These are phyloP conservation scores for Formicarius rufipectus DNA, from an alignment of 2,113 vertebrate genomes.

Conservation along the genomic window DNA sequence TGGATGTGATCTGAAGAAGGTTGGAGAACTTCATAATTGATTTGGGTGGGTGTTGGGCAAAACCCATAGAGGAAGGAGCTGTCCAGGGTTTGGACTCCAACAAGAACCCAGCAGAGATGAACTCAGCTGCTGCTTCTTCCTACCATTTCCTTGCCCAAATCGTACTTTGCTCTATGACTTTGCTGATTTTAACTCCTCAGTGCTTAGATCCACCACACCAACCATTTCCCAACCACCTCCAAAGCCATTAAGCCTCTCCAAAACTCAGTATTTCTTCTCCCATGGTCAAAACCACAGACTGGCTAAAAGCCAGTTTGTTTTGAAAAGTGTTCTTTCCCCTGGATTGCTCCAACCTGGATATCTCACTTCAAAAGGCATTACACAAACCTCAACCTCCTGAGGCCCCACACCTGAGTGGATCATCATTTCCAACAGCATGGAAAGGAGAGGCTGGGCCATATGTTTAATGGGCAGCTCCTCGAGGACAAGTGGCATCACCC, in stretches of 20 bases:
- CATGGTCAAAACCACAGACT: background rate
- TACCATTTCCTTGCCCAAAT: background rate
- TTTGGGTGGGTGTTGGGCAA: background rate
- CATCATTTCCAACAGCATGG: background rate
- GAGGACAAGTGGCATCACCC: background rate
- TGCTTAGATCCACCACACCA: fast-evolving
- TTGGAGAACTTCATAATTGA: background rate
- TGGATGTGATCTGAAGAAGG: fast-evolving
- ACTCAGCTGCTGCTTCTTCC: background rate
- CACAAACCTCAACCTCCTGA: background rate
- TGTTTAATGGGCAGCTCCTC: background rate
- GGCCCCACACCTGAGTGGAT: background rate
- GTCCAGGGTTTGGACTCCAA: background rate
- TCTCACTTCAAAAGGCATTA: background rate
- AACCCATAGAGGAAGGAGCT: fast-evolving
- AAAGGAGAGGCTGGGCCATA: background rate
- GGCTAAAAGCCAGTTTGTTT: background rate
- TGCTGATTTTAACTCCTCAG: background rate
- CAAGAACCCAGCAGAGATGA: background rate
- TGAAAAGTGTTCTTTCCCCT: background rate
- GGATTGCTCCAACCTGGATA: background rate
- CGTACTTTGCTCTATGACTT: background rate
- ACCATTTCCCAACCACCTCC: background rate
- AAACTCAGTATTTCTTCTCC: background rate
- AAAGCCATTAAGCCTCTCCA: background rate